Evolutionary conservation across 2,797 vertebrate genomes (phyloP), one percentile per base, ranked within the genome.

Genomic region (Notolabrus celidotus): DNA sequence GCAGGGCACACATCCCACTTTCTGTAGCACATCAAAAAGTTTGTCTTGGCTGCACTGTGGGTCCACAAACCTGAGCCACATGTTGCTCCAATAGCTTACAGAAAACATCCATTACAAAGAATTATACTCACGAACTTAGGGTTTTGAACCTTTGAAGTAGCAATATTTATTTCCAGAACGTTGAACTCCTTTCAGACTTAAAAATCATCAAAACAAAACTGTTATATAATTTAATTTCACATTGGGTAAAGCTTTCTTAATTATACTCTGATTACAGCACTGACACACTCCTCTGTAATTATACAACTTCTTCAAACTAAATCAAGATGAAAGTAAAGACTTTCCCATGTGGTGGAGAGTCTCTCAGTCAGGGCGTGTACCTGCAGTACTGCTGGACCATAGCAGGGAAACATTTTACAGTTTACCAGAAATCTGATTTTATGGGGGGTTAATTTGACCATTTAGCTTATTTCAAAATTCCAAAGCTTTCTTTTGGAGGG

Each of bases 281-380:
- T 60, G 46, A 50, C 20, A 47, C 22, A n/a, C 53, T 62, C 9
- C 34, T 66, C 74, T 67, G 27, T 75, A 75, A 77, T 79, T 68
- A 74, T 19, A 36, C n/a, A 71, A 33, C 41, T 46, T 46, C 20
- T 57, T 20, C 19, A 58, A 10, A 7, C 62, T 22, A 27, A 74
- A 59, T 70, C 42, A 39, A 1, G 38, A 29, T 57, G 10, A 63
- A 79, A 76, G 63, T 79, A 67, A 71, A 70, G 46, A 58, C 55
- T 52, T 58, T 64, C 50, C 34, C 50, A 22, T 20, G 55, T 14
- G 50, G 54, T 10, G 7, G 19, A 41, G 31, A 7, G 58, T 57
- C 5, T 34, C 63, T n/a, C n/a, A n/a, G n/a, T n/a, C n/a, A n/a
- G n/a, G n/a, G n/a, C n/a, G n/a, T n/a, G n/a, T n/a, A n/a, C n/a